Percentiles rank a stretch among this genome's conserved stretches.
These are phyloP conservation scores for Bedellia somnulentella DNA, from an alignment of 2,888 invertebrate species.

Conservation along the genomic window DNA sequence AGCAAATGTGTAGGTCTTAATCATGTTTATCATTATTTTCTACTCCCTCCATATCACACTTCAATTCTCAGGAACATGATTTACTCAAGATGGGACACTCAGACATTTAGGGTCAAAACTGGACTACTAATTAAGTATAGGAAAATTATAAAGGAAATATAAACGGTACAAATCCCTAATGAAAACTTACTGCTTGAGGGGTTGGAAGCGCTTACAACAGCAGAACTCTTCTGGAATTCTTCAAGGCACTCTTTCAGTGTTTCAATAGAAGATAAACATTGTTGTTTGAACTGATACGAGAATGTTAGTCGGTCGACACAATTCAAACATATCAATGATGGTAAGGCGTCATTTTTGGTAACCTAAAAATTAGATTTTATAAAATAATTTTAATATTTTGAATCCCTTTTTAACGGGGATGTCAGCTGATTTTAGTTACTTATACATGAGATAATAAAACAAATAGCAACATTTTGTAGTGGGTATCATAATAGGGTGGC, in stretches of 20 bases:
- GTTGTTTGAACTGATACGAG: conserved; percentile 52
- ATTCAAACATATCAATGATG: conserved; percentile 49
- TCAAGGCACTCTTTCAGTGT: conserved; percentile 51
- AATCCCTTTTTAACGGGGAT: too few relatives aligned
- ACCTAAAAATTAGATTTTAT: conserved; percentile 27
- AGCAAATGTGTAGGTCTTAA: too few relatives aligned
- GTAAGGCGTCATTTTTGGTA: conserved; percentile 41
- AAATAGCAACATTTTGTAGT: conserved; percentile 53
- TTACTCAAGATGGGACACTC: too few relatives aligned
- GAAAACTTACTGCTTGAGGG: too few relatives aligned
- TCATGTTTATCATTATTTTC: too few relatives aligned
- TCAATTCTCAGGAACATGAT: too few relatives aligned
- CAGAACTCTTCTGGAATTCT: conserved; percentile 43
- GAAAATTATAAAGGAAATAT: too few relatives aligned
- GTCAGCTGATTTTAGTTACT: conserved; percentile 44
- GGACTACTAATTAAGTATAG: too few relatives aligned
- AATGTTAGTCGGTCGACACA: conserved; percentile 51
- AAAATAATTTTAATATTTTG: conserved; percentile 14
- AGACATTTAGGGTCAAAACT: too few relatives aligned
- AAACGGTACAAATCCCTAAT: too few relatives aligned
- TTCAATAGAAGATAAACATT: conserved; percentile 48
- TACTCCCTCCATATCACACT: too few relatives aligned
- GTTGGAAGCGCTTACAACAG: too few relatives aligned
- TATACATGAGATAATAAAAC: conserved; percentile 19
- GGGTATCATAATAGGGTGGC: conserved; percentile 57